phyloP scores from a whole-genome alignment of 2,888 invertebrate species.

The Acrobasis consociella region DNA sequence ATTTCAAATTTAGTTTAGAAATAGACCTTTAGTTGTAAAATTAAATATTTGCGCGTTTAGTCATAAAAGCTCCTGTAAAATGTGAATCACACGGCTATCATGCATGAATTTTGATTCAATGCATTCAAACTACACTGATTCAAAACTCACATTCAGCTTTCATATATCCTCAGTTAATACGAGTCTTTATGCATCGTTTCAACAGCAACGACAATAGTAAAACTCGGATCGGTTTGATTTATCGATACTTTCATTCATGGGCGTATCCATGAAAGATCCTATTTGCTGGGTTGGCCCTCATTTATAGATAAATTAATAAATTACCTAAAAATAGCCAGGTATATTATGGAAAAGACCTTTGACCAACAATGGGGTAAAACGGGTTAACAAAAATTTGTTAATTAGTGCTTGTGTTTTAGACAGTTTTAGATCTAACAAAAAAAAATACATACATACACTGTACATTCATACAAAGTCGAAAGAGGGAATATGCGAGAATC shows the following conservation, averaged over 20 bases:
- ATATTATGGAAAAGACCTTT: no score
- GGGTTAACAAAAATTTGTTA: no score
- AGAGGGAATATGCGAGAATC: no score
- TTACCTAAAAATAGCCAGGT: no score
- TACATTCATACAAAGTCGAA: no score
- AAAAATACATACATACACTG: no score
- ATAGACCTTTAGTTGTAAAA: not conserved
- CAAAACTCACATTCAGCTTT: not conserved
- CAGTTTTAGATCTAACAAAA: no score
- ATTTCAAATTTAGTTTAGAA: not conserved
- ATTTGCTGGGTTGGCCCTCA: no score
- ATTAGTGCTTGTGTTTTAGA: no score
- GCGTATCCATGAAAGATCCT: no score
- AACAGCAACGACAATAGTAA: slow-evolving; percentile 11
- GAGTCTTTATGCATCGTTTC: not conserved
- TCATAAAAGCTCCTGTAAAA: not conserved
- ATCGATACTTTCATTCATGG: slow-evolving; percentile 38
- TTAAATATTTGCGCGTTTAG: not conserved
- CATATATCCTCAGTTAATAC: not conserved
- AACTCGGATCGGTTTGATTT: slow-evolving; percentile 39
- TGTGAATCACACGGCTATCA: not conserved
- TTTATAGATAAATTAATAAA: no score
- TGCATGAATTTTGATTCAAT: not conserved
- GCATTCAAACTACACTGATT: not conserved
- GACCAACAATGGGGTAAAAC: no score